These are phyloP conservation scores for Tragulus kanchil DNA, from an alignment of 2,113 vertebrate species.

Conservation along the genomic window DNA sequence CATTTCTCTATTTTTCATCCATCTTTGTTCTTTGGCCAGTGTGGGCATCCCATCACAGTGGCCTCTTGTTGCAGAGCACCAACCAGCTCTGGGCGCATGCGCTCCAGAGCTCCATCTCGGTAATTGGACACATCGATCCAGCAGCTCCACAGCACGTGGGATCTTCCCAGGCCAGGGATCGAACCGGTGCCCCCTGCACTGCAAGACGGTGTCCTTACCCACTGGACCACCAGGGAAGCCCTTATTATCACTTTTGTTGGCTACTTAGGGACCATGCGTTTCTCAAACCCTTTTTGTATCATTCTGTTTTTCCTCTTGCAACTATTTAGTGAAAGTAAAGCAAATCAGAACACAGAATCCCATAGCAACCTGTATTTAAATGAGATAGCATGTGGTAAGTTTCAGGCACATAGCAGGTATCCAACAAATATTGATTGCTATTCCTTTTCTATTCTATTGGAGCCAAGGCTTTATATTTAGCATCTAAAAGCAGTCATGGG, in stretches of 20 bases:
- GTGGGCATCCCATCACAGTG: too few species aligned
- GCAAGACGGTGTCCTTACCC: too few species aligned
- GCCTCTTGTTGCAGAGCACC: too few species aligned
- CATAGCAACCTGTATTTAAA: background rate
- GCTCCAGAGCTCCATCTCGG: too few species aligned
- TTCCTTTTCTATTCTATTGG: background rate
- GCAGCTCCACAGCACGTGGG: too few species aligned
- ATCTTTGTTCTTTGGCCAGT: too few species aligned
- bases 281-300: background rate
- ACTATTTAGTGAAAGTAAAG: slow-evolving; percentile 9
- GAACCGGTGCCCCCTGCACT: too few species aligned
- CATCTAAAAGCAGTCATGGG: background rate
- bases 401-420: background rate
- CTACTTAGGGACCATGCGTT: background rate
- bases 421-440: background rate
- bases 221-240: too few species aligned
- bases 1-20: too few species aligned
- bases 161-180: too few species aligned
- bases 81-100: too few species aligned
- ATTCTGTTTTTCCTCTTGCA: background rate
- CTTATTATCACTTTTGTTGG: background rate
- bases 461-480: background rate
- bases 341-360: background rate
- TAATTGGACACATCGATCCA: too few species aligned
- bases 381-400: background rate